phyloP scores from a whole-genome alignment of 2,113 vertebrate species.

The Hippocampus guttulatus region DNA sequence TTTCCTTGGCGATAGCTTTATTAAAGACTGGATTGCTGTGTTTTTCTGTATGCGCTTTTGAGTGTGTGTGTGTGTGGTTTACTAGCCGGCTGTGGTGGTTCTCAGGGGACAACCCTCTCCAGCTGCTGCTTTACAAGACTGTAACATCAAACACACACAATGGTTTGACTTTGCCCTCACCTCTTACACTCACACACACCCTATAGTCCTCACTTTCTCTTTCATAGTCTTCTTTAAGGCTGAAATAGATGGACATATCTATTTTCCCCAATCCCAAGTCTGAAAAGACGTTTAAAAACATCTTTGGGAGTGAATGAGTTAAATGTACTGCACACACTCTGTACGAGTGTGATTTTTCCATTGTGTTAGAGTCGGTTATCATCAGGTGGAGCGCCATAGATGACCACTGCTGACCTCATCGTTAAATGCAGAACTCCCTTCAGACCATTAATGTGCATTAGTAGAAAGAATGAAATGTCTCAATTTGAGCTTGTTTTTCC shows the following conservation, averaged over 20 bases:
- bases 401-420: slow-evolving; percentile 24
- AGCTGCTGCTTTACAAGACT: slow-evolving; percentile 70
- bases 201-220: slow-evolving; percentile 14
- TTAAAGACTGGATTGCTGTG: slow-evolving; percentile 54
- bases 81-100: slow-evolving; percentile 60
- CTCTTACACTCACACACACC: slow-evolving; percentile 31
- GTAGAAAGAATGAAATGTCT: slow-evolving; percentile 54
- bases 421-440: slow-evolving; percentile 2
- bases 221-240: background rate
- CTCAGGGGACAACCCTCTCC: slow-evolving; percentile 64
- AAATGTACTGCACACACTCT: background rate
- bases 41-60: slow-evolving; percentile 18
- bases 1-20: slow-evolving; percentile 60
- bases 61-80: slow-evolving; percentile 49
- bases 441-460: slow-evolving; percentile 2
- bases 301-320: background rate
- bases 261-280: too few species aligned
- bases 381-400: slow-evolving; percentile 23
- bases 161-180: slow-evolving; percentile 38
- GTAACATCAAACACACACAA: slow-evolving; percentile 67
- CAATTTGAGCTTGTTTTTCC: slow-evolving; percentile 50
- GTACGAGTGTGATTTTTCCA: slow-evolving; percentile 9
- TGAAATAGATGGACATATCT: background rate
- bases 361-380: slow-evolving; percentile 14
- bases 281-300: too few species aligned